phyloP scores from a whole-genome alignment of 1,140 invertebrate species.

The Lucilia cuprina region DNA sequence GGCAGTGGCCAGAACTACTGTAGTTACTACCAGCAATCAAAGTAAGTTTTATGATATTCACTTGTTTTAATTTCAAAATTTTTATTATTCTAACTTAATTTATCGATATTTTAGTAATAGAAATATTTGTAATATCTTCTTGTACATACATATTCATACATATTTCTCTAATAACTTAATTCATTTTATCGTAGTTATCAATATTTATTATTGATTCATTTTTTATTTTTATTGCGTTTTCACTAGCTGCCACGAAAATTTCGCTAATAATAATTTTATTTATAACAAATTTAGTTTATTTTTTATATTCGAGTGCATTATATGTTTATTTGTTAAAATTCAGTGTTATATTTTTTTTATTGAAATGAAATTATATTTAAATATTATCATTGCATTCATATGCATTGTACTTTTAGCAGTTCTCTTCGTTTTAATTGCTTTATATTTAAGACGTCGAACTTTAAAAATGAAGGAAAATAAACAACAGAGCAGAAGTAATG shows the following conservation, averaged over 20 bases:
- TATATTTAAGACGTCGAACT: conserved; percentile 20
- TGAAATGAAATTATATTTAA: conserved; percentile 27
- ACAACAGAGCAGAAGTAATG: not conserved
- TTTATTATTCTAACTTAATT: not conserved
- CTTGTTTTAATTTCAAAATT: too few species aligned
- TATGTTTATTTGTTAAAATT: not conserved
- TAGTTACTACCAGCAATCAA: not conserved
- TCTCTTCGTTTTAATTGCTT: not conserved
- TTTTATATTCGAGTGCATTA: not conserved
- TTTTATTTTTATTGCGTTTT: not conserved
- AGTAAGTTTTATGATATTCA: not conserved
- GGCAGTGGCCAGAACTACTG: not conserved
- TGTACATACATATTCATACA: not conserved
- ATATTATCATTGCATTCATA: conserved; percentile 31
- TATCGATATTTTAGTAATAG: not conserved
- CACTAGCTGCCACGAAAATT: not conserved
- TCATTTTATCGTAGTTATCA: not conserved
- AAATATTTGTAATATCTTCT: not conserved
- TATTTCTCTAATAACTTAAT: not conserved
- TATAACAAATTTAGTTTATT: conserved; percentile 15
- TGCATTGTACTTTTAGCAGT: conserved; percentile 13
- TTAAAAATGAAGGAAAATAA: not conserved
- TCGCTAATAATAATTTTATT: not conserved
- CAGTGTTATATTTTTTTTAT: too few species aligned
- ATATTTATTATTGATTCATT: not conserved